A percentile compares a stretch with the other conserved stretches of the same genome.
phyloP scores from a whole-genome alignment of 2,113 vertebrate genomes.

The Chamaea fasciata region DNA sequence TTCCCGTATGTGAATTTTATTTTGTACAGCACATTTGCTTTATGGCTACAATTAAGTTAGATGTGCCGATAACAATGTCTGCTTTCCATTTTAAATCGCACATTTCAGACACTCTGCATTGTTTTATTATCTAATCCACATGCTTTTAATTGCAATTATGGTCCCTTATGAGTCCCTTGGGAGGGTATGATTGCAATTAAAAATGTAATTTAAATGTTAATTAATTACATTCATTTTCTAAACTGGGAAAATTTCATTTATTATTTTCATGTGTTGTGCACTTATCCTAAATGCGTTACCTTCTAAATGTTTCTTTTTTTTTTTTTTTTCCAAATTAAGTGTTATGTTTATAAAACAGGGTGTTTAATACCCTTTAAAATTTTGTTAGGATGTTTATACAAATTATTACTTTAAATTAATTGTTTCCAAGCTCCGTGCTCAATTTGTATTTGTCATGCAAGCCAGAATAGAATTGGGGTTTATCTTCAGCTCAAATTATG shows the following conservation, averaged over 20 bases:
- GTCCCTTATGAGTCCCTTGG: conserved; percentile 88
- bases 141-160: conserved; percentile 98
- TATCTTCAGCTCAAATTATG: conserved; percentile 24
- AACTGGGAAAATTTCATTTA: conserved; percentile 87
- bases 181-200: conserved; percentile 98
- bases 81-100: conserved; percentile 87
- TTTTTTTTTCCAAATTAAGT: conserved; percentile 79
- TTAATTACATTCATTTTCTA: conserved; percentile 97
- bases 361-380: conserved; percentile 84
- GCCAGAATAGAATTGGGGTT: conserved; percentile 30
- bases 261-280: conserved; percentile 85
- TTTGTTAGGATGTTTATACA: conserved; percentile 79
- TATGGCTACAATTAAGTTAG: conserved; percentile 86
- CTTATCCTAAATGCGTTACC: conserved; percentile 85
- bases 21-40: conserved; percentile 87
- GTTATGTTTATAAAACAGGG: conserved; percentile 84
- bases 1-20: conserved; percentile 88
- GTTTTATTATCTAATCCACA: conserved; percentile 93
- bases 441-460: conserved; percentile 60
- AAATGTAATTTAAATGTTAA: conserved; percentile 98
- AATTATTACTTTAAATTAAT: conserved; percentile 85
- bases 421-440: conserved; percentile 66
- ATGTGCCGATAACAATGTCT: conserved; percentile 81
- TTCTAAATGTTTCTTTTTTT: conserved; percentile 74
- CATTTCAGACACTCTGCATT: conserved; percentile 86